These are phyloP conservation scores for Grammomys surdaster DNA, from an alignment of 2,113 vertebrate genomes.

Conservation along the genomic window DNA sequence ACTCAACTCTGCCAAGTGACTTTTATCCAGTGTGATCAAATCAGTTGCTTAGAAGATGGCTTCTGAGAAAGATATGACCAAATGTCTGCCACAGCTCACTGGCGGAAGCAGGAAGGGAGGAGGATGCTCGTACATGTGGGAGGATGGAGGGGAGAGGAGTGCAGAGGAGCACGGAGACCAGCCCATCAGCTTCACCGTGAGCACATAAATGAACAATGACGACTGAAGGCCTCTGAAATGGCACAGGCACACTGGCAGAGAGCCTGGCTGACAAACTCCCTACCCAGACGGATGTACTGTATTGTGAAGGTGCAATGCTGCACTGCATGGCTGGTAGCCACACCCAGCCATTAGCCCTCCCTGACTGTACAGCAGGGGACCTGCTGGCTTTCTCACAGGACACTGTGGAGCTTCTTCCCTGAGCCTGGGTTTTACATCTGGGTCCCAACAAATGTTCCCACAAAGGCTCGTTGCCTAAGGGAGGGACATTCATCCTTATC, in stretches of 20 bases:
- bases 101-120: not conserved
- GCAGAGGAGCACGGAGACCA: not conserved
- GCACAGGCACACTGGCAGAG: not conserved
- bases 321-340: constrained; percentile 41
- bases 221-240: not conserved
- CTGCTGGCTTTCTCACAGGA: not conserved
- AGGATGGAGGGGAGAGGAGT: rapidly evolving
- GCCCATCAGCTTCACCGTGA: not conserved
- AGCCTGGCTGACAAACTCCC: not conserved
- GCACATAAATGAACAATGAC: not conserved
- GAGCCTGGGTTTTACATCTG: not conserved
- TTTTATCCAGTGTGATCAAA: not conserved
- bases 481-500: not conserved
- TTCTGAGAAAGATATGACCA: not conserved
- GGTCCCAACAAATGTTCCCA: constrained; percentile 6
- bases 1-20: not conserved
- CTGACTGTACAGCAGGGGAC: constrained; percentile 51
- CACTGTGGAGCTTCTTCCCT: not conserved
- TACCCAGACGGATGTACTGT: constrained; percentile 32
- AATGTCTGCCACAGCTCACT: not conserved
- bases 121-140: not conserved
- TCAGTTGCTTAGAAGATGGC: not conserved
- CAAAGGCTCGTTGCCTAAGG: not conserved
- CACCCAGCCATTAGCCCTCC: not conserved
- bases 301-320: constrained; percentile 74